A percentile compares a stretch with the other conserved stretches of the same genome.
Evolutionary conservation across 1,140 invertebrate genomes (phyloP).

Genomic region (Neodiprion pinetum): DNA sequence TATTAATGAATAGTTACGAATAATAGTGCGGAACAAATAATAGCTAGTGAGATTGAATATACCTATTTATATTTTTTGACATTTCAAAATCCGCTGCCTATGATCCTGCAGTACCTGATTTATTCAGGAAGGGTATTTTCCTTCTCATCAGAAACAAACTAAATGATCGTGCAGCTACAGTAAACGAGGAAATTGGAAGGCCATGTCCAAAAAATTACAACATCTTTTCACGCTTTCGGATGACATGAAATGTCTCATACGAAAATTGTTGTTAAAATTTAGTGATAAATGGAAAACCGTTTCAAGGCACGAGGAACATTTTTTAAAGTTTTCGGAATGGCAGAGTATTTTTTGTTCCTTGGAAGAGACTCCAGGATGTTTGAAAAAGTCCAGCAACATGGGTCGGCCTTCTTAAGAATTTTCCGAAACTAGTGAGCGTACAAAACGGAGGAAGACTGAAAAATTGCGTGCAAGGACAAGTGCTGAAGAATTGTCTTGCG

Average conservation of each 20-base stretch:
- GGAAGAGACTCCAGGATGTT: background rate
- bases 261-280: background rate
- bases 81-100: background rate
- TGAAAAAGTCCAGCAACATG: background rate
- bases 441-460: conserved; percentile 7
- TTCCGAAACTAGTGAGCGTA: background rate
- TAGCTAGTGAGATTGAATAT: background rate
- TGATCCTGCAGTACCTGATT: background rate
- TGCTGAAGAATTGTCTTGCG: conserved; percentile 11
- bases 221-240: background rate
- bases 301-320: background rate
- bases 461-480: background rate
- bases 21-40: background rate
- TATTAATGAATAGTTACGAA: background rate
- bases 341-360: background rate
- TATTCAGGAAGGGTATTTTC: background rate
- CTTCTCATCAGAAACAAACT: background rate
- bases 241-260: background rate
- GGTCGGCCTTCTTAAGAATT: background rate
- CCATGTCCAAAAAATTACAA: background rate
- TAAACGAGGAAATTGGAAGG: background rate
- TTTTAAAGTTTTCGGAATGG: background rate
- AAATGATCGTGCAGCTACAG: background rate
- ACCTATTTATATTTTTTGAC: background rate
- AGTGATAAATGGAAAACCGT: background rate